phyloP scores from a whole-genome alignment of 2,888 invertebrate species.

The Elmis aenea region DNA sequence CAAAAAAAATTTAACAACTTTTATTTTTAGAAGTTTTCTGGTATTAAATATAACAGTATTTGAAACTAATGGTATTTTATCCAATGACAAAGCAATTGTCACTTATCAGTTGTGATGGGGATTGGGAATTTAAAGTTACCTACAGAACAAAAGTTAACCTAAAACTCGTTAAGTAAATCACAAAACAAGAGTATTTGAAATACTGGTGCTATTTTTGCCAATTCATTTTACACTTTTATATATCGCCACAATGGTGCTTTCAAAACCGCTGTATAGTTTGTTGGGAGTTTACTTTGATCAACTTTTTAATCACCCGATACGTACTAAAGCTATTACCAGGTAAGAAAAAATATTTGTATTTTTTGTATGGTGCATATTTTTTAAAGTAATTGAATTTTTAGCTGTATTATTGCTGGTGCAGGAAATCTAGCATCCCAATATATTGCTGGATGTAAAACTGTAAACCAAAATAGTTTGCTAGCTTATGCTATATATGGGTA shows the following conservation, averaged over 20 bases:
- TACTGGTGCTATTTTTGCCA: too few species aligned
- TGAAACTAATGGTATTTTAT: too few species aligned
- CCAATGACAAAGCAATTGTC: too few species aligned
- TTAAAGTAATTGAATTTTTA: slow-evolving; percentile 42
- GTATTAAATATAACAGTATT: too few species aligned
- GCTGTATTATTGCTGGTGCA: slow-evolving; percentile 65
- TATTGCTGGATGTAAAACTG: slow-evolving; percentile 57
- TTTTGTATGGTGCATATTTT: slow-evolving; percentile 10
- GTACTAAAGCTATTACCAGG: slow-evolving; percentile 77
- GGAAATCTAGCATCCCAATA: slow-evolving; percentile 72
- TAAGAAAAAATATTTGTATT: slow-evolving; percentile 47
- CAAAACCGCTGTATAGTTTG: slow-evolving; percentile 66
- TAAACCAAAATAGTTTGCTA: slow-evolving; percentile 63
- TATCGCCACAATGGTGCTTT: slow-evolving; percentile 57
- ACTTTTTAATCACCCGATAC: slow-evolving; percentile 68
- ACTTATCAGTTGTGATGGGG: too few species aligned
- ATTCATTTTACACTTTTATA: too few species aligned
- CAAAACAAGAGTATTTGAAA: too few species aligned
- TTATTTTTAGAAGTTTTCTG: too few species aligned
- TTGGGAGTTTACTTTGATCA: slow-evolving; percentile 69
- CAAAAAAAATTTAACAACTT: too few species aligned
- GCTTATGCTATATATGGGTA: slow-evolving; percentile 77
- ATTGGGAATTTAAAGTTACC: too few species aligned
- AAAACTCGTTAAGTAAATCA: too few species aligned
- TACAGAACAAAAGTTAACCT: too few species aligned